phyloP scores from a whole-genome alignment of 2,888 invertebrate genomes.

The Geotrupes spiniger region DNA sequence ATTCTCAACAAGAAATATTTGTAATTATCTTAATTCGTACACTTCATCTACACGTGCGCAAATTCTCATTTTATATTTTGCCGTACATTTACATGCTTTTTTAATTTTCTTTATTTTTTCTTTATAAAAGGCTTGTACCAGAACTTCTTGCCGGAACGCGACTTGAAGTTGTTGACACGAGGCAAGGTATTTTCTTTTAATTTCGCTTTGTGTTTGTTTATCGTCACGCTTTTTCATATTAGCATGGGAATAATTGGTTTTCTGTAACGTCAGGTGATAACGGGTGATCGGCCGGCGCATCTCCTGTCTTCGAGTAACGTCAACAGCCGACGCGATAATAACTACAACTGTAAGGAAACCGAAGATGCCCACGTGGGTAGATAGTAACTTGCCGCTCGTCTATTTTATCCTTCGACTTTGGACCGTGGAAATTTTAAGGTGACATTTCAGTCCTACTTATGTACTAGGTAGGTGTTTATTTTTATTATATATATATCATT shows the following conservation, averaged over 20 bases:
- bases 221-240: conserved; percentile 16
- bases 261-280: conserved; percentile 38
- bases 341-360: conserved; percentile 45
- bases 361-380: conserved; percentile 47
- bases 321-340: conserved; percentile 40
- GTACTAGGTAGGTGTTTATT: conserved; percentile 8
- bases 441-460: conserved; percentile 6
- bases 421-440: background rate
- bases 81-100: conserved; percentile 28
- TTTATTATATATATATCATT: conserved; percentile 1
- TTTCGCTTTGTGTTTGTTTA: conserved; percentile 26
- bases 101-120: conserved; percentile 31
- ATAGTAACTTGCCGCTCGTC: conserved; percentile 27
- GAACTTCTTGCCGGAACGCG: conserved; percentile 47
- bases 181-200: conserved; percentile 40
- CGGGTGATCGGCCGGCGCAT: conserved; percentile 39
- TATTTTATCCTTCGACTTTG: conserved; percentile 7
- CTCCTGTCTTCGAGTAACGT: conserved; percentile 30
- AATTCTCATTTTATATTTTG: conserved; percentile 22
- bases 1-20: too few species aligned
- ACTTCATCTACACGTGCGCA: too few species aligned
- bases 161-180: conserved; percentile 45
- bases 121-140: conserved; percentile 44
- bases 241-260: conserved; percentile 2
- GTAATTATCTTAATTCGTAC: too few species aligned